Evolutionary conservation across 2,113 vertebrate species (phyloP).

Genomic region (Pseudopipra pipra): DNA sequence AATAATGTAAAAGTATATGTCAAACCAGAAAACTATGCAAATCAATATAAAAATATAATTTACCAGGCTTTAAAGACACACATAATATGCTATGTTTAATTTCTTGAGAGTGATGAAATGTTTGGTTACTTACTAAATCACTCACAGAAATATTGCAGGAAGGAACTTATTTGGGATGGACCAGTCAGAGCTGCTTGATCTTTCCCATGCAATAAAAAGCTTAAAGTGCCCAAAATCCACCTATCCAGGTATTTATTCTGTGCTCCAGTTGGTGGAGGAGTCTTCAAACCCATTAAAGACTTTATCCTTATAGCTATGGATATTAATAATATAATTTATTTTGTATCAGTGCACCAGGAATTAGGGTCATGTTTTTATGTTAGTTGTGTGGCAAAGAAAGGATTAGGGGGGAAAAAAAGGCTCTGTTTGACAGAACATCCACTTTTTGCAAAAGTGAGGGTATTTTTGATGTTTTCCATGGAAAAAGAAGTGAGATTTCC

Average conservation of each 20-base stretch:
- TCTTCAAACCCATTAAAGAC: neutral
- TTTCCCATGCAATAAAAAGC: neutral
- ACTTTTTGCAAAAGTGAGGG: neutral
- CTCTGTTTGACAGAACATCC: neutral
- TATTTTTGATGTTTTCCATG: neutral
- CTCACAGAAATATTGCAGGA: neutral
- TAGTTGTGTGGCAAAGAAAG: neutral
- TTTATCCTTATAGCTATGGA: neutral
- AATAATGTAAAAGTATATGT: neutral
- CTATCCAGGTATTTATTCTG: neutral
- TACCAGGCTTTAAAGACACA: neutral
- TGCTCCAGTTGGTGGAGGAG: neutral
- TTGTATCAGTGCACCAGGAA: fast-evolving
- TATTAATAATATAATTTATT: neutral
- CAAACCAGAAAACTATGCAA: neutral
- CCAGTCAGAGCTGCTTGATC: neutral
- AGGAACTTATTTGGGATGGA: neutral
- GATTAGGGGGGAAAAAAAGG: neutral
- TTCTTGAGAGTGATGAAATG: neutral
- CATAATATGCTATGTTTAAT: neutral
- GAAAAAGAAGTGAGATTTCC: neutral
- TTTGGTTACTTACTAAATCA: neutral
- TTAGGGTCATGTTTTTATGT: neutral
- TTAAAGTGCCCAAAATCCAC: neutral
- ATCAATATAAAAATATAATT: neutral